A percentile compares a stretch with the other conserved stretches of the same genome.
Conservation (phyloP, 1,140 invertebrate species). For the Drosophila obscura region DNA sequence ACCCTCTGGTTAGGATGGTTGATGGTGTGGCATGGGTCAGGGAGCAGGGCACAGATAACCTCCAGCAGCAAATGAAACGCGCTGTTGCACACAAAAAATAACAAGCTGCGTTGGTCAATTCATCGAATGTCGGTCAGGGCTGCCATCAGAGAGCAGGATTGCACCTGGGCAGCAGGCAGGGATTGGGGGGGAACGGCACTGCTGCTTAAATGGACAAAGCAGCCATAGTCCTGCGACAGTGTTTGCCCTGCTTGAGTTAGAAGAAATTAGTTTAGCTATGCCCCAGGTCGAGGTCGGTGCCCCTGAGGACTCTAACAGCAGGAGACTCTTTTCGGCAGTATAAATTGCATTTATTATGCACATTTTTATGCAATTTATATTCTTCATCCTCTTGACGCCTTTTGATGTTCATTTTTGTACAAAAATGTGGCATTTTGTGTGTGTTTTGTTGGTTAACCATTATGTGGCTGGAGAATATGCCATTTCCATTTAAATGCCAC, state of each 20-base stretch:
- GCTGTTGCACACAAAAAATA: slow-evolving; percentile 79
- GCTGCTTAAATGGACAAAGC: too few relatives aligned
- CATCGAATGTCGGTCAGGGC: slow-evolving; percentile 78
- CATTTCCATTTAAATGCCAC: slow-evolving; percentile 28
- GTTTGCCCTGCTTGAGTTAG: slow-evolving; percentile 24
- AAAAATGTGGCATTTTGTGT: slow-evolving; percentile 21
- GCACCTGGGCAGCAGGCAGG: neutral
- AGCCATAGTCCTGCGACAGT: slow-evolving; percentile 12
- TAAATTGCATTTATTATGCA: slow-evolving; percentile 44
- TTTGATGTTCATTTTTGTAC: slow-evolving; percentile 7
- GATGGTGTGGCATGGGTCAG: neutral
- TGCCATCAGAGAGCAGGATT: slow-evolving; percentile 33
- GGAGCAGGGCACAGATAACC: slow-evolving; percentile 10
- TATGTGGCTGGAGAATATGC: slow-evolving; percentile 16
- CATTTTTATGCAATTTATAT: slow-evolving; percentile 18
- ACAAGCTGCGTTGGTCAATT: slow-evolving; percentile 79
- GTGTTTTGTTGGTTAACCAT: slow-evolving; percentile 29
- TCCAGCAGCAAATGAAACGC: slow-evolving; percentile 61
- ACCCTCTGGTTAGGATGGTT: slow-evolving; percentile 3
- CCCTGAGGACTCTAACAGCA: slow-evolving; percentile 16
- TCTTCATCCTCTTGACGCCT: neutral
- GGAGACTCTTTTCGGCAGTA: slow-evolving; percentile 7
- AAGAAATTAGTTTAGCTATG: slow-evolving; percentile 66
- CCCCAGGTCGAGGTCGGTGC: slow-evolving; percentile 3
- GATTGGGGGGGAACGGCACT: neutral